Conservation (phyloP, 2,113 vertebrate genomes). For the Scomber scombrus region DNA sequence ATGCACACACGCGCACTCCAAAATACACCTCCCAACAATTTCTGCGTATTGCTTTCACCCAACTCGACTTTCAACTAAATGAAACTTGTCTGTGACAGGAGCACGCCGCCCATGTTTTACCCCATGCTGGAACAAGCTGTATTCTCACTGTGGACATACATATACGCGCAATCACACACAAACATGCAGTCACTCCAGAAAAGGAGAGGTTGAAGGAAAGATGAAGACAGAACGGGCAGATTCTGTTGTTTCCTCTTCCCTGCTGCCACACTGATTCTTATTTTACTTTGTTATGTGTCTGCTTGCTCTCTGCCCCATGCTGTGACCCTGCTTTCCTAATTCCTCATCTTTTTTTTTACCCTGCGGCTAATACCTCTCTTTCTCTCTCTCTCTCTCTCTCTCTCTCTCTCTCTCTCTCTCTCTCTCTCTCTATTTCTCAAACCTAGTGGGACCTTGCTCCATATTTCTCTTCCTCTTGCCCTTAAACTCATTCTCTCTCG, state of each 20-base stretch:
- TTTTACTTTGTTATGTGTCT: constrained; percentile 60
- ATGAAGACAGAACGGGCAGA: constrained; percentile 49
- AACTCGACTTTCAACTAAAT: constrained; percentile 43
- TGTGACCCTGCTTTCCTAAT: constrained; percentile 60
- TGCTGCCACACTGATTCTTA: constrained; percentile 50
- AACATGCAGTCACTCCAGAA: constrained; percentile 14
- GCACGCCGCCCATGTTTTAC: constrained; percentile 31
- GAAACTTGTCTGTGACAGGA: constrained; percentile 57
- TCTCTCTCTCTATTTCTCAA: too few species aligned
- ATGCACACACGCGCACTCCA: neutral
- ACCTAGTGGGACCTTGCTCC: neutral
- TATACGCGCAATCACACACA: constrained; percentile 19
- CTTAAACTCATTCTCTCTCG: constrained; percentile 14
- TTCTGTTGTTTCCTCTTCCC: constrained; percentile 23
- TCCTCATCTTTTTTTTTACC: constrained; percentile 36
- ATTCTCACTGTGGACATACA: constrained; percentile 15
- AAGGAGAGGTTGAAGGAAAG: constrained; percentile 43
- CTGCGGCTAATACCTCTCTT: constrained; percentile 39
- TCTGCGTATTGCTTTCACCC: constrained; percentile 38
- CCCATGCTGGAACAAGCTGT: constrained; percentile 32
- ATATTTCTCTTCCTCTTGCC: constrained; percentile 18
- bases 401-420: constrained; percentile 17
- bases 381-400: constrained; percentile 11
- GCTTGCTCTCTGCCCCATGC: constrained; percentile 55
- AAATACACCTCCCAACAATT: constrained; percentile 14